Evolutionary conservation across 2,797 vertebrate species (phyloP).

Genomic region (Mycteria americana): DNA sequence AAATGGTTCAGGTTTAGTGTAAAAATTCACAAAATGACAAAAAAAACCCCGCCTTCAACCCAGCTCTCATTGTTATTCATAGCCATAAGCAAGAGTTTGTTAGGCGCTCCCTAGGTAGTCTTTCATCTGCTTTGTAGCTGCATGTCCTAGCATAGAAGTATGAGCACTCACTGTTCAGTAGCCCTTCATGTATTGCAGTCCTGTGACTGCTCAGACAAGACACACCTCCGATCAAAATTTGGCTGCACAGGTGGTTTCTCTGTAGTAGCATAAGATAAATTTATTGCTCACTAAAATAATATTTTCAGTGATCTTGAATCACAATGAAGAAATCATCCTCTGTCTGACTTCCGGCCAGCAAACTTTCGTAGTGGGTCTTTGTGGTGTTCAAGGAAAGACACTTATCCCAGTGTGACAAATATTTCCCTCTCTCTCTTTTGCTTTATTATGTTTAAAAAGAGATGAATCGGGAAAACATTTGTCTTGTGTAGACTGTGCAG

Average conservation of each 20-base stretch:
- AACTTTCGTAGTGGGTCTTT: neutral
- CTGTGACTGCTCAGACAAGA: neutral
- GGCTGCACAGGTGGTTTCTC: neutral
- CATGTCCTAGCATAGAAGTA: neutral
- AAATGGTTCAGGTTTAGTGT: neutral
- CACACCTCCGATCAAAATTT: neutral
- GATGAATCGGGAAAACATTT: slow-evolving; percentile 31
- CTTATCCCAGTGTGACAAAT: neutral
- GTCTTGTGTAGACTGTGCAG: neutral
- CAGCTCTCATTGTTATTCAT: neutral
- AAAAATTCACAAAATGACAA: neutral
- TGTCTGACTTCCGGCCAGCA: neutral
- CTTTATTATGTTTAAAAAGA: slow-evolving; percentile 28
- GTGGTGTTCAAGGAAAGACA: neutral
- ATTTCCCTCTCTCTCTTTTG: neutral
- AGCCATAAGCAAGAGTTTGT: neutral
- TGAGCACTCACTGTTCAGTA: neutral
- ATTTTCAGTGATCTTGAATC: neutral
- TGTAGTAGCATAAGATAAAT: neutral
- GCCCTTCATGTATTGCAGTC: neutral
- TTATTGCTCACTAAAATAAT: neutral
- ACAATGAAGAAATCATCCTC: neutral
- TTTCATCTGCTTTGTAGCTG: neutral
- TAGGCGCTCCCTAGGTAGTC: neutral
- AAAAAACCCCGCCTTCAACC: neutral